Conservation (phyloP, 2,888 invertebrate species). For the Ectropis crepuscularia region DNA sequence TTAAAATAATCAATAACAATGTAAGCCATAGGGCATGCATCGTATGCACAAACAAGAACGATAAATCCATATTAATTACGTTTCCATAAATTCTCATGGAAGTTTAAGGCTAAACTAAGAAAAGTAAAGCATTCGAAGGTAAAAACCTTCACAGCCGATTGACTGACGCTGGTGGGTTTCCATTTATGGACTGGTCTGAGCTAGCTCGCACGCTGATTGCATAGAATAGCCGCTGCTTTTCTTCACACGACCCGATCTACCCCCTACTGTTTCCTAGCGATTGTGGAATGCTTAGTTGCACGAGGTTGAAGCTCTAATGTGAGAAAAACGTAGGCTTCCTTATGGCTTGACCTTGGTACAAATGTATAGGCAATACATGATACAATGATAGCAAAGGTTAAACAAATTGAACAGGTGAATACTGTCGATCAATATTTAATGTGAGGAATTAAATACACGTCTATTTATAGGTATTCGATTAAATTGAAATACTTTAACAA, state of each 20-base stretch:
- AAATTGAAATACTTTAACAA: no score
- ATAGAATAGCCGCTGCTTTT: slow-evolving; percentile 35
- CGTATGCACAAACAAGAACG: no score
- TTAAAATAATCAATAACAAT: no score
- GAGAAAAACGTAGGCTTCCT: slow-evolving; percentile 29
- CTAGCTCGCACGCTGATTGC: slow-evolving; percentile 37
- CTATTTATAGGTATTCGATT: no score
- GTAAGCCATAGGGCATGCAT: no score
- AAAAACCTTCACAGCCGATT: slow-evolving; percentile 29
- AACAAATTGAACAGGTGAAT: no score
- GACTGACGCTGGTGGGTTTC: slow-evolving; percentile 32
- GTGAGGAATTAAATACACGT: no score
- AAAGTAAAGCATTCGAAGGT: slow-evolving; percentile 24
- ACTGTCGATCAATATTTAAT: no score
- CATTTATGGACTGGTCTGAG: slow-evolving; percentile 34
- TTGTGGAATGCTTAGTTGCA: slow-evolving; percentile 23
- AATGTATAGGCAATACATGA: neutral
- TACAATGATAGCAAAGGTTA: neutral
- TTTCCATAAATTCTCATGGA: slow-evolving; percentile 17
- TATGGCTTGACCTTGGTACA: slow-evolving; percentile 14
- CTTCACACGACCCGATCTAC: slow-evolving; percentile 40
- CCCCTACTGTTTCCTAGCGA: slow-evolving; percentile 31
- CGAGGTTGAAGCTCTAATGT: slow-evolving; percentile 26
- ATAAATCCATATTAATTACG: no score
- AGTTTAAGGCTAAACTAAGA: slow-evolving; percentile 16